Percentiles rank a stretch among this genome's conserved stretches.
Conservation (phyloP, 1,140 invertebrate species). For the Oedothorax gibbosus region DNA sequence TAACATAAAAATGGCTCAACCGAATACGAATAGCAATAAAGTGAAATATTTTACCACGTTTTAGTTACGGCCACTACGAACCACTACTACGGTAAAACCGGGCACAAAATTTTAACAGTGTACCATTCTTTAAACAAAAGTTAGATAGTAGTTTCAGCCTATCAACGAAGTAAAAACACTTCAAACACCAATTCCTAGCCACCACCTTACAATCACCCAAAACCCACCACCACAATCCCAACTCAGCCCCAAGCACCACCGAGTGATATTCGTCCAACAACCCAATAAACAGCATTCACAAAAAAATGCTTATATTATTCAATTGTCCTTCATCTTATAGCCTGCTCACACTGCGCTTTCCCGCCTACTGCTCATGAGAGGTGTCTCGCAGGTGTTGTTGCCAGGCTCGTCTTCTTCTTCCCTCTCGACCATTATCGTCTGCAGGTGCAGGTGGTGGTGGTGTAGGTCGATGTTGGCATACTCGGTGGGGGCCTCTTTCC, state of each 20-base stretch:
- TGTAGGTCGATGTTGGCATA: conserved; percentile 58
- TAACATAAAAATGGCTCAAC: no score
- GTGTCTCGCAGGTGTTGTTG: conserved; percentile 57
- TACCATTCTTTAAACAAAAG: no score
- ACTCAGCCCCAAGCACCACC: not conserved
- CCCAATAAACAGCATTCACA: not conserved
- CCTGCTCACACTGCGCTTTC: conserved; percentile 56
- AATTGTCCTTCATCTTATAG: no score
- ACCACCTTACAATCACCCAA: not conserved
- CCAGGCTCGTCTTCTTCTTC: conserved; percentile 56
- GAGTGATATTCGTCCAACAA: not conserved
- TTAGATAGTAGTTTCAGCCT: no score
- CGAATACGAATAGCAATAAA: no score
- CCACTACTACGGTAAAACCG: no score
- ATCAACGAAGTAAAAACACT: not conserved
- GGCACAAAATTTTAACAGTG: no score
- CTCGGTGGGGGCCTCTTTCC: conserved; percentile 57
- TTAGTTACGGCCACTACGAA: no score
- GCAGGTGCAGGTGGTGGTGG: conserved; percentile 47
- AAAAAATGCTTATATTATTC: not conserved
- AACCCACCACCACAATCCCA: not conserved
- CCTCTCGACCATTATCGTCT: conserved; percentile 45
- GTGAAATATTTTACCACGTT: no score
- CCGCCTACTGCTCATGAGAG: conserved; percentile 55
- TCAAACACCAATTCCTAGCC: not conserved